Conservation (phyloP, 2,888 invertebrate species). For the Melanchra persicariae region DNA sequence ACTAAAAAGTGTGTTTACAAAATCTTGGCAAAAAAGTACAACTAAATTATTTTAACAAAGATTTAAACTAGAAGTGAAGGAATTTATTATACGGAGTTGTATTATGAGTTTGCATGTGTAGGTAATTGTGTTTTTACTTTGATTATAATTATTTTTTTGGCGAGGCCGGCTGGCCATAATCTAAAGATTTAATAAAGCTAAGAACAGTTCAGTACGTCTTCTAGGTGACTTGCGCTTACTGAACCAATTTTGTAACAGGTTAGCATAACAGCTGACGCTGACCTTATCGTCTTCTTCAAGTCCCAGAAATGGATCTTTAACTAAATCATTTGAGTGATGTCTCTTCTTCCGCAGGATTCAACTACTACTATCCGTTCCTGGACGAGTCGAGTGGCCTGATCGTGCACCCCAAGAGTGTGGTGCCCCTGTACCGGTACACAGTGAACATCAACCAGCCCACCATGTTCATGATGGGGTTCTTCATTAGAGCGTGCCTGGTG, state of each 20-base stretch:
- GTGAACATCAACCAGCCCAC: constrained; percentile 94
- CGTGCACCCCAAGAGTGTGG: constrained; percentile 90
- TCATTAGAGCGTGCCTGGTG: constrained; percentile 92
- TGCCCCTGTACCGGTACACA: constrained; percentile 94
- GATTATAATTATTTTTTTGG: no score
- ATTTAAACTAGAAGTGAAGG: no score
- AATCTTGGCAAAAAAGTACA: no score
- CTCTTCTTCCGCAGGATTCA: constrained; percentile 90
- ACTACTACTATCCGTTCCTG: constrained; percentile 93
- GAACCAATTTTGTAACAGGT: neutral
- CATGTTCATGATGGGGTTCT: constrained; percentile 94
- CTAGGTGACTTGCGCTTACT: neutral
- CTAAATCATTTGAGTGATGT: neutral
- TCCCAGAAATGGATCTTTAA: neutral
- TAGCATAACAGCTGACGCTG: neutral
- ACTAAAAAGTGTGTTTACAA: no score
- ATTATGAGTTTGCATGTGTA: no score
- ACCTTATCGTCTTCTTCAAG: neutral
- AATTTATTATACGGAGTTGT: no score
- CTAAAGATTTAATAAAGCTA: neutral
- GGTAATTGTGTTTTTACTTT: no score
- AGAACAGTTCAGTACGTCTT: neutral
- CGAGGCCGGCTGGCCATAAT: neutral
- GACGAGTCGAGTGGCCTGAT: constrained; percentile 91
- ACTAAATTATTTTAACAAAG: no score